Conservation (phyloP, 1,140 invertebrate species). For the Drosophila baimaii region DNA sequence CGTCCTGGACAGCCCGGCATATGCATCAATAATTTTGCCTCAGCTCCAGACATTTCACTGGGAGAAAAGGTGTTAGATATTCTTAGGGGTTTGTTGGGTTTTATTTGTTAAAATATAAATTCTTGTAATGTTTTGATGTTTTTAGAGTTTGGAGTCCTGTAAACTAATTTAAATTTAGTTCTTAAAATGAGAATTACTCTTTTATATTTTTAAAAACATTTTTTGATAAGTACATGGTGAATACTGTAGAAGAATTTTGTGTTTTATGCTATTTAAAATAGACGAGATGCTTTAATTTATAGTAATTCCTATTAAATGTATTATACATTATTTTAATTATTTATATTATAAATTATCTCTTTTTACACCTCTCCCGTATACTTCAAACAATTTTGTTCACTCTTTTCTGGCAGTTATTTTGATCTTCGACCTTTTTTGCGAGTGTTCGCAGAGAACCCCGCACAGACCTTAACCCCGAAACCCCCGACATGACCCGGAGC, state of each 20-base stretch:
- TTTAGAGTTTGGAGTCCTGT: no score
- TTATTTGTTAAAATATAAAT: neutral
- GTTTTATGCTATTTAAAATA: no score
- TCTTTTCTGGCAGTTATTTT: neutral
- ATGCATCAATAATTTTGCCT: slow-evolving; percentile 70
- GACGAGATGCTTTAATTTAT: no score
- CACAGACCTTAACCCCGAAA: neutral
- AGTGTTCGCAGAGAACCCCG: slow-evolving; percentile 1
- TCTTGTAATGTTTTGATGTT: no score
- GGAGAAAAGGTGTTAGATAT: neutral
- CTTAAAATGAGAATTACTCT: no score
- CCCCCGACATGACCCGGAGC: slow-evolving; percentile 5
- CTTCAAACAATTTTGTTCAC: neutral
- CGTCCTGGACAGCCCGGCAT: slow-evolving; percentile 41
- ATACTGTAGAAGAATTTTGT: no score
- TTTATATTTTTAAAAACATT: no score
- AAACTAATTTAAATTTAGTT: no score
- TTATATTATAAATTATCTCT: no score
- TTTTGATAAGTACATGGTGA: no score
- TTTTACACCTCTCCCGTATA: neutral
- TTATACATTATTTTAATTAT: no score
- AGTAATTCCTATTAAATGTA: no score
- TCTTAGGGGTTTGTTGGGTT: neutral
- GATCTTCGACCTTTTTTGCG: neutral
- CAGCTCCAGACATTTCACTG: slow-evolving; percentile 34